Conservation (phyloP, 2,888 invertebrate genomes). For the Hyposoter dolosus region DNA sequence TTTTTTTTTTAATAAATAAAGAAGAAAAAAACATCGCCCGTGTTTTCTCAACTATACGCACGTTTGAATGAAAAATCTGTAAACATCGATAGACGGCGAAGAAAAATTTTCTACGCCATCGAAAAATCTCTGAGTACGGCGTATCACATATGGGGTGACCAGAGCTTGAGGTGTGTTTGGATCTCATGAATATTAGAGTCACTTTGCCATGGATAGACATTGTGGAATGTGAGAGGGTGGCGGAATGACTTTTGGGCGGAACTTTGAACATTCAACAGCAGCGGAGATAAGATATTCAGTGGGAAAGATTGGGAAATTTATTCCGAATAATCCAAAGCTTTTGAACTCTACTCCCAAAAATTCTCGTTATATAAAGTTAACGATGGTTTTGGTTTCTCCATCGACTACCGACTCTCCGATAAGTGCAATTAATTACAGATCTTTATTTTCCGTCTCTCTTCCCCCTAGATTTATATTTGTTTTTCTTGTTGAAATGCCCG, state of each 20-base stretch:
- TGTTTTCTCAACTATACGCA: background rate
- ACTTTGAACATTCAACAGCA: conserved; percentile 11
- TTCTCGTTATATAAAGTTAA: background rate
- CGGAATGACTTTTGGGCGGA: background rate
- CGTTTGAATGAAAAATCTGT: background rate
- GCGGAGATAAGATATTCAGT: background rate
- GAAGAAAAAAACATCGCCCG: background rate
- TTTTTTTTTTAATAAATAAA: background rate
- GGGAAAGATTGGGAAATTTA: conserved; percentile 18
- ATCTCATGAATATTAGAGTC: conserved; percentile 10
- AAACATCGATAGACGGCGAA: background rate
- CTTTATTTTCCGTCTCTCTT: conserved; percentile 30
- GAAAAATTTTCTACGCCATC: background rate
- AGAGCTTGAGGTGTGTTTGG: background rate
- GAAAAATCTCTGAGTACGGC: background rate
- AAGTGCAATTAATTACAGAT: conserved; percentile 67
- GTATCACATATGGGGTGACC: background rate
- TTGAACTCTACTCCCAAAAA: background rate
- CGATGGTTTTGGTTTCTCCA: conserved; percentile 49
- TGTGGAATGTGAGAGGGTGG: conserved; percentile 6
- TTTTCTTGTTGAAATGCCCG: conserved; percentile 16
- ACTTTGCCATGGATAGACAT: background rate
- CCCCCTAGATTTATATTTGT: conserved; percentile 5
- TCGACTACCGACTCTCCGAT: conserved; percentile 65
- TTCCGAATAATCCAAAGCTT: background rate